Evolutionary conservation across 2,113 vertebrate genomes (phyloP), one percentile per base, ranked within the genome.

Genomic region (Pluvianellus socialis): DNA sequence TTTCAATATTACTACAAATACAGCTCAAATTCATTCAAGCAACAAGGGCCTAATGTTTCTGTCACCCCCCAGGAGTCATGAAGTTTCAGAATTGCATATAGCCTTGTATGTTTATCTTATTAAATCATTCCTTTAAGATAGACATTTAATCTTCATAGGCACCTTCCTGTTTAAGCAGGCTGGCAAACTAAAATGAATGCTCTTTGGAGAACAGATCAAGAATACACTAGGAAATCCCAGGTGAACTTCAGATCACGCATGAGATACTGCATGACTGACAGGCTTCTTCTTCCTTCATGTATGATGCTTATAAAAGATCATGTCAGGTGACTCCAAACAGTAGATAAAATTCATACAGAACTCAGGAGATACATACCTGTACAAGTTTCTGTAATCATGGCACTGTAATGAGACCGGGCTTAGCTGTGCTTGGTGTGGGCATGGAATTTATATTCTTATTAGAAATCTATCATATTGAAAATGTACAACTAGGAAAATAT

Each of bases 281-380:
- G 30, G 17, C 9, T 90, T 90, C 23, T 38, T 86, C 67, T 86
- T 79, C 65, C 88, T 94, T 92, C 84, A 85, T 89, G 35, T 82
- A 95, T 70, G 92, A 93, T 90, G 87, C 73, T 82, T 85, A 55
- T 23, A 61, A 85, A 93, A 90, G 81, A 93, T 82, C 77, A 85
- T 67, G 20, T 76, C 5, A 2, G 79, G 61, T 91, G 77, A 91
- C 70, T 87, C 66, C 24, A 91, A 42, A 47, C 33, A 72, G 49
- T 26, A 88, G 14, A 61, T 26, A 44, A 87, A 95, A 92, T 72
- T n/a, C 1, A 3, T 56, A 68, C 8, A 55, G 47, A 59, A 89
- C 13, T 71, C 53, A 76, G 27, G 38, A 71, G n/a, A 47, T 23
- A 49, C 5, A 12, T 55, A 74, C 65, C 20, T 49, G 4, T 49